These are phyloP conservation scores for Globodera rostochiensis DNA, from an alignment of 1,140 invertebrate genomes.

Conservation along the genomic window DNA sequence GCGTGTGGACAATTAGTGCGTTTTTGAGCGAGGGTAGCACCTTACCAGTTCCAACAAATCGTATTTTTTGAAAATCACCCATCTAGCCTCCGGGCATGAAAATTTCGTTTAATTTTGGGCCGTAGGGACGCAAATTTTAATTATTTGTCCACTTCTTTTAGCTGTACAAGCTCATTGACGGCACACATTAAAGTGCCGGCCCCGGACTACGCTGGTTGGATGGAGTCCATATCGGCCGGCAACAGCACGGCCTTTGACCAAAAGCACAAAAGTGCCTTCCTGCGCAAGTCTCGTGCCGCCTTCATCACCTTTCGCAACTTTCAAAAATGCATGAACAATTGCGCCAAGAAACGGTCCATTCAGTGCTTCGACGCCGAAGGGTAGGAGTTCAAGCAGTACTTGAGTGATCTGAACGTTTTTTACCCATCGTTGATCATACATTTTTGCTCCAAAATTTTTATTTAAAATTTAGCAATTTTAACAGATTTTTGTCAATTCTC, in stretches of 20 bases:
- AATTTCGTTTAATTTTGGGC: too few species aligned
- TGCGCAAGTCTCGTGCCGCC: not conserved
- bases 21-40: not conserved
- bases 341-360: conserved; percentile 16
- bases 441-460: too few species aligned
- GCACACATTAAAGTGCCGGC: not conserved
- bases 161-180: not conserved
- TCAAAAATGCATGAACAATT: conserved; percentile 30
- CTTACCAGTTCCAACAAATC: not conserved
- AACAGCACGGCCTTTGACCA: conserved; percentile 1
- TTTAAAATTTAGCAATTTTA: too few species aligned
- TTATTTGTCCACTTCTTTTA: not conserved
- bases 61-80: not conserved
- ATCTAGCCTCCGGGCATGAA: too few species aligned
- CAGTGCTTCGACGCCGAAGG: conserved; percentile 16
- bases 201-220: not conserved
- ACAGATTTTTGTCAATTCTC: not conserved
- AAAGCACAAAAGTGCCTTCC: conserved; percentile 7
- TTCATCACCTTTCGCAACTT: conserved; percentile 26
- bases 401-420: not conserved
- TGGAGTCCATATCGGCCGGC: not conserved
- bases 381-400: not conserved
- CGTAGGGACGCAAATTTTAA: too few species aligned
- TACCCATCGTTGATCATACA: too few species aligned
- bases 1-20: conserved; percentile 15